Evolutionary conservation across 2,113 vertebrate species (phyloP), one percentile per base, ranked within the genome.

Genomic region (Melozone crissalis): DNA sequence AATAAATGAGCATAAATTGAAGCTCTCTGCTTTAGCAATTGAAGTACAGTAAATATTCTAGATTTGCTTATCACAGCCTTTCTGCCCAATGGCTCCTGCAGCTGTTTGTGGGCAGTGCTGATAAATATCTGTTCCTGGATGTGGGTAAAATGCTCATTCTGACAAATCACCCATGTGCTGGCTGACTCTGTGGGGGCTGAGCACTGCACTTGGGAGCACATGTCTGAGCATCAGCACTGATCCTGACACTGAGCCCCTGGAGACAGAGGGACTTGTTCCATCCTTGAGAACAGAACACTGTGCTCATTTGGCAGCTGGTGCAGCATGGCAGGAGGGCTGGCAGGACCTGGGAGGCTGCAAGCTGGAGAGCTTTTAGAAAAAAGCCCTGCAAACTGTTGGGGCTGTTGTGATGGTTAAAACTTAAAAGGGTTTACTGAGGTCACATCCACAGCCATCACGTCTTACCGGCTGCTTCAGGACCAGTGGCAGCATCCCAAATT

Each of bases 361-460:
- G 41, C 35, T 41, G n/a, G 10, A 52, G 59, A 27, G 14, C 11
- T 62, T 66, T 69, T 47, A 31, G 51, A 19, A 81, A 37, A 61
- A 54, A 62, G 11, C 15, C 52, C 43, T 75, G 57, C 10, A 10
- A 44, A 8, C 8, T 31, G 6, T 39, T 62, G 24, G n/a, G 37
- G 7, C 21, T 23, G 6, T 20, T 49, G n/a, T 20, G 61, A 23
- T 54, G 41, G 39, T 9, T 75, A 59, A 41, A 58, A 62, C 11
- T 24, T 1, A 11, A 21, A 43, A 37, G 19, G 6, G 27, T 51
- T 19, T 10, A 6, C 30, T 3, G 2, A 15, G 54, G 46, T 30
- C 23, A 28, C 4, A 46, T 44, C n/a, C 1, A 0, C 13, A 62
- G 43, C 52, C 4, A 0, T 71, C 43, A 7, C 3, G 8, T 43